phyloP scores from a whole-genome alignment of 2,797 vertebrate species.

The Pseudocheirus occidentalis region DNA sequence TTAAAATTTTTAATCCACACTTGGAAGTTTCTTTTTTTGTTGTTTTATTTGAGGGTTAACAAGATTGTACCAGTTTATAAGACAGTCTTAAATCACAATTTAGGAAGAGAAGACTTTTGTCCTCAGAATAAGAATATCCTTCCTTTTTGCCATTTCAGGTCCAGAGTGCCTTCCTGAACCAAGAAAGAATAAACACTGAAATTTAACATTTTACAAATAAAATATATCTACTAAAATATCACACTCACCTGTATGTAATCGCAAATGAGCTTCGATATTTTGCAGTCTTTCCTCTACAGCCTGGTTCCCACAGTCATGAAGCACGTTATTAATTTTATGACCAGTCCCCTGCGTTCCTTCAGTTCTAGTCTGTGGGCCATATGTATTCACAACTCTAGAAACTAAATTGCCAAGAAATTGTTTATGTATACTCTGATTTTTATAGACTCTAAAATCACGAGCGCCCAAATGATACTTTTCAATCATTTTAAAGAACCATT shows the following conservation, averaged over 20 bases:
- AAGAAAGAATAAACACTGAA: not conserved
- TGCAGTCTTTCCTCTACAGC: constrained; percentile 94
- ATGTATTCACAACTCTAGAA: constrained; percentile 96
- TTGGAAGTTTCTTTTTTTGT: not conserved
- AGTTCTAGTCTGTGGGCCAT: constrained; percentile 93
- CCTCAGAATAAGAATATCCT: not conserved
- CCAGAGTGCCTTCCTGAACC: not conserved
- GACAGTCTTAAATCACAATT: not conserved
- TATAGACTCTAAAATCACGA: constrained; percentile 50
- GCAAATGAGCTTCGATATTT: constrained; percentile 95
- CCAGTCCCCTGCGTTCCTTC: constrained; percentile 84
- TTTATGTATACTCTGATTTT: constrained; percentile 30
- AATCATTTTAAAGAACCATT: constrained; percentile 50
- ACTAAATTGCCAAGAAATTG: constrained; percentile 85
- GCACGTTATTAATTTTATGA: constrained; percentile 82
- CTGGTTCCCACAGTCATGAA: constrained; percentile 91
- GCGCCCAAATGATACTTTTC: constrained; percentile 26
- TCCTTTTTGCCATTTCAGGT: not conserved
- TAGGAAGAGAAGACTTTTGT: not conserved
- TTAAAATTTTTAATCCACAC: not conserved
- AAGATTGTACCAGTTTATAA: not conserved
- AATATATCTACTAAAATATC: not conserved
- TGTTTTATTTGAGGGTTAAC: not conserved
- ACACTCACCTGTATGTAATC: constrained; percentile 88
- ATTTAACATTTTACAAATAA: not conserved